Percentiles rank a stretch among this genome's conserved stretches.
phyloP scores from a whole-genome alignment of 2,113 vertebrate genomes.

The Neodon shergylaensis region DNA sequence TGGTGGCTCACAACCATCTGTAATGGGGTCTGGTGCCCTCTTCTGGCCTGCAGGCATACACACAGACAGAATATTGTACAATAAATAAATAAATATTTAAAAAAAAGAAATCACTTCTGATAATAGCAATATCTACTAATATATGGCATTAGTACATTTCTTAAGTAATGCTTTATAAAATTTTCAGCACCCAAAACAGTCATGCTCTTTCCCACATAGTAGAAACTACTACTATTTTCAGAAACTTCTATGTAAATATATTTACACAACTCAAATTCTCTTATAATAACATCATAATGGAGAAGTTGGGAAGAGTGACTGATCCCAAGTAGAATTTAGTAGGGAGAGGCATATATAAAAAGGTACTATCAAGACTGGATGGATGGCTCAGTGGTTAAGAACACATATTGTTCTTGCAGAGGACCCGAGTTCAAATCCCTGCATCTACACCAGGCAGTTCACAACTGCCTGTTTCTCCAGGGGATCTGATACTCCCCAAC shows the following conservation, averaged over 20 bases:
- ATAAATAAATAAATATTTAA: too few relatives aligned
- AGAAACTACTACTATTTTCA: conserved; percentile 7
- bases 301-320: conserved; percentile 16
- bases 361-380: neutral
- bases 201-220: neutral
- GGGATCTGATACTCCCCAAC: neutral
- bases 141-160: conserved; percentile 24
- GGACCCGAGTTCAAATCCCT: neutral
- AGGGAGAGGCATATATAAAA: neutral
- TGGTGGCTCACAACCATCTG: too few relatives aligned
- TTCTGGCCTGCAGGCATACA: too few relatives aligned
- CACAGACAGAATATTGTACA: too few relatives aligned
- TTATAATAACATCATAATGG: conserved; percentile 50
- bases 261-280: conserved; percentile 49
- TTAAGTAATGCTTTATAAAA: conserved; percentile 34
- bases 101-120: conserved; percentile 35
- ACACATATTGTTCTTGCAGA: neutral
- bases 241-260: conserved; percentile 41
- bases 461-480: neutral
- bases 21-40: too few relatives aligned
- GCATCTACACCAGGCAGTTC: neutral
- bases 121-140: conserved; percentile 43
- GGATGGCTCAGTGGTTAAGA: neutral
- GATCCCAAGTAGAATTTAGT: neutral
- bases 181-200: conserved; percentile 46